phyloP scores from a whole-genome alignment of 35 echinoderm and acorn worm genomes.

The Acanthaster planci region DNA sequence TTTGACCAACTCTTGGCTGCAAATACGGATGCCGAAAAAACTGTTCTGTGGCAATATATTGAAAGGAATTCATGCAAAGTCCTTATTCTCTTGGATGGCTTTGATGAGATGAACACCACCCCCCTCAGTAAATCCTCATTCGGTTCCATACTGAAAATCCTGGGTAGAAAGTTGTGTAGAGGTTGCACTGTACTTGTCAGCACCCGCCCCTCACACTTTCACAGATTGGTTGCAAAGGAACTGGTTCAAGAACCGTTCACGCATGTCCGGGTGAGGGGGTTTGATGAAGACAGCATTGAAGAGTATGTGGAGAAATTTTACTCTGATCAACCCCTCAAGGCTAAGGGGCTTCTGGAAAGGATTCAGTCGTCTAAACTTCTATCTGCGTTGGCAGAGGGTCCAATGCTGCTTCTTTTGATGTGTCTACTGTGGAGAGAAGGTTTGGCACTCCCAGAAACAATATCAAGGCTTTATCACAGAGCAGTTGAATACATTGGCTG shows the following conservation, averaged over 20 bases:
- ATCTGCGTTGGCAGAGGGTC: not conserved
- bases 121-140: not conserved
- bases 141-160: not conserved
- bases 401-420: constrained; percentile 11
- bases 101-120: not conserved
- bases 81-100: not conserved
- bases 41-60: not conserved
- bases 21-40: not conserved
- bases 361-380: not conserved
- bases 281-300: not conserved
- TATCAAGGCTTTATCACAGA: not conserved
- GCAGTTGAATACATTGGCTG: not conserved
- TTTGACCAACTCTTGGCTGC: not conserved
- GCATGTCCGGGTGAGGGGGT: not conserved
- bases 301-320: constrained; percentile 9
- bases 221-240: not conserved
- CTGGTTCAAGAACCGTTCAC: not conserved
- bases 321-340: not conserved
- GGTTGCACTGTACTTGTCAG: not conserved
- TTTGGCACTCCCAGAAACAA: not conserved
- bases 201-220: constrained; percentile 12
- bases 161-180: not conserved
- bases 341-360: not conserved
- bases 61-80: not conserved
- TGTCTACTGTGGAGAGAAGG: constrained; percentile 15